Conservation (phyloP, 2,113 vertebrate species). For the pig (Sus scrofa) region DNA sequence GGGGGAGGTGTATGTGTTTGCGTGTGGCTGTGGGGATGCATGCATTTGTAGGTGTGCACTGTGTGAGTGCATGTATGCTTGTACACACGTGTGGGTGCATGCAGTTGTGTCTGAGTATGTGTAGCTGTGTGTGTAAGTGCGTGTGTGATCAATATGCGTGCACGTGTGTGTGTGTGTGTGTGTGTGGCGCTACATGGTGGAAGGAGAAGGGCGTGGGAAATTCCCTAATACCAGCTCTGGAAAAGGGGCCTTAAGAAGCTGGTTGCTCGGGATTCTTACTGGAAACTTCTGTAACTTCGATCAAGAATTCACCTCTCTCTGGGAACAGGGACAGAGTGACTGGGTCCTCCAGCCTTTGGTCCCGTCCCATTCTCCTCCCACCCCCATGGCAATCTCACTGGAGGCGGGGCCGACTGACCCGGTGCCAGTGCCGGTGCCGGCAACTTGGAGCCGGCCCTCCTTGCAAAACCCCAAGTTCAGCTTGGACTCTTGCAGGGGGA, state of each 20-base stretch:
- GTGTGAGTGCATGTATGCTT: rapidly evolving
- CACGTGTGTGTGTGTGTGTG: rapidly evolving
- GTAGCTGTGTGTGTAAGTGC: no score
- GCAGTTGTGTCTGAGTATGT: neutral
- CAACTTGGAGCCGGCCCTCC: no score
- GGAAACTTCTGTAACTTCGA: rapidly evolving
- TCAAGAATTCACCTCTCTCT: neutral
- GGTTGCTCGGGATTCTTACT: neutral
- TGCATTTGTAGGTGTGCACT: neutral
- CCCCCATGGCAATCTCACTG: rapidly evolving
- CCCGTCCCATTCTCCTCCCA: neutral
- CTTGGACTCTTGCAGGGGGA: rapidly evolving
- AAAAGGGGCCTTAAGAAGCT: neutral
- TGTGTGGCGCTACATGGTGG: neutral
- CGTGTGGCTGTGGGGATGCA: neutral
- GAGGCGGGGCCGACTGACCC: no score
- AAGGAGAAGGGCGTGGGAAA: neutral
- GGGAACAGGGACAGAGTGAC: neutral
- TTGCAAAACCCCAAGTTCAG: no score
- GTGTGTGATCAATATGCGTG: neutral
- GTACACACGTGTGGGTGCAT: rapidly evolving
- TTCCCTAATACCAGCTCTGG: neutral
- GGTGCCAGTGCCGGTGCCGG: no score
- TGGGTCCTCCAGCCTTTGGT: neutral
- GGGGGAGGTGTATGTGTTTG: neutral